A percentile compares a stretch with the other conserved stretches of the same genome.
These are phyloP conservation scores for Pangasius macronema DNA, from an alignment of 2,797 vertebrate species.

Conservation along the genomic window DNA sequence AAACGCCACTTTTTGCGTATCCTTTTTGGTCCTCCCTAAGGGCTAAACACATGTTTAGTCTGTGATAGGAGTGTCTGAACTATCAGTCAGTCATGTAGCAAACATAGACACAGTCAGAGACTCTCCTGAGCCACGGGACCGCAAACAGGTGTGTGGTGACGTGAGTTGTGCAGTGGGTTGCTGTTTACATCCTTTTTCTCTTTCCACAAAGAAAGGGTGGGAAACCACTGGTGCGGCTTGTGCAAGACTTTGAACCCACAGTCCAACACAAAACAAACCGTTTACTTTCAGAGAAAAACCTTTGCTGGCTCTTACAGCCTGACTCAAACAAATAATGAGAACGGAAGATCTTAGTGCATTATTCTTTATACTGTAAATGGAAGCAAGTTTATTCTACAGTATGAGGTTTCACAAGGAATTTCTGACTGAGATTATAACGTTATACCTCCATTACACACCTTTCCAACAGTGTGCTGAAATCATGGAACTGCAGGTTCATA, in stretches of 20 bases:
- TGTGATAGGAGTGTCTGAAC: conserved; percentile 14
- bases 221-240: conserved; percentile 21
- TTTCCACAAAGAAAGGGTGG: conserved; percentile 27
- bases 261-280: conserved; percentile 27
- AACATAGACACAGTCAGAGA: conserved; percentile 57
- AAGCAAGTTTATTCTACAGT: background rate
- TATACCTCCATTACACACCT: conserved; percentile 20
- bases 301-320: background rate
- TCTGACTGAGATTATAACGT: background rate
- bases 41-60: background rate
- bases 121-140: conserved; percentile 65
- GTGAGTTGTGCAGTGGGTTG: conserved; percentile 51
- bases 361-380: background rate
- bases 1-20: background rate
- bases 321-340: conserved; percentile 7
- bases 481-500: background rate
- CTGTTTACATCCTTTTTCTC: conserved; percentile 56
- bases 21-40: background rate
- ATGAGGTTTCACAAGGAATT: conserved; percentile 12
- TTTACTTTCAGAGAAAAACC: conserved; percentile 32
- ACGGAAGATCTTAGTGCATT: conserved; percentile 17
- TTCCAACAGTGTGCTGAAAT: background rate
- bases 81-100: conserved; percentile 44
- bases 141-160: conserved; percentile 72
- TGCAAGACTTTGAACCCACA: conserved; percentile 27